phyloP scores from a whole-genome alignment of 2,113 vertebrate genomes.

The western clawed frog (Xenopus tropicalis) region UCB_Xtro_10.0 CM004443.2:14228501-14229000 shows the following conservation, averaged over 20 bases:
- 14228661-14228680: constrained; percentile 10
- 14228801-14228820: constrained; percentile 26
- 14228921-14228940: constrained; percentile 14
- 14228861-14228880: constrained; percentile 38
- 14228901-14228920: constrained; percentile 31
- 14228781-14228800: constrained; percentile 34
- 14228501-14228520: too few species aligned
- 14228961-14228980: constrained; percentile 20
- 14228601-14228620: constrained; percentile 43
- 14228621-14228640: constrained; percentile 35
- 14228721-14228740: constrained; percentile 29
- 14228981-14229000: constrained; percentile 28
- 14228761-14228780: constrained; percentile 39
- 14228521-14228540: not conserved
- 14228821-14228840: not conserved
- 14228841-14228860: constrained; percentile 36
- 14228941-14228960: constrained; percentile 31
- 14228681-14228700: constrained; percentile 16
- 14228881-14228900: constrained; percentile 39
- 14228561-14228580: constrained; percentile 7
- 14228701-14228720: constrained; percentile 21
- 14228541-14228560: not conserved
- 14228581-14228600: constrained; percentile 29
- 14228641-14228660: constrained; percentile 44
- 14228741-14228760: constrained; percentile 43